These are phyloP conservation scores for Empidonax traillii DNA, from an alignment of 2,113 vertebrate genomes.

Conservation along the genomic window DNA sequence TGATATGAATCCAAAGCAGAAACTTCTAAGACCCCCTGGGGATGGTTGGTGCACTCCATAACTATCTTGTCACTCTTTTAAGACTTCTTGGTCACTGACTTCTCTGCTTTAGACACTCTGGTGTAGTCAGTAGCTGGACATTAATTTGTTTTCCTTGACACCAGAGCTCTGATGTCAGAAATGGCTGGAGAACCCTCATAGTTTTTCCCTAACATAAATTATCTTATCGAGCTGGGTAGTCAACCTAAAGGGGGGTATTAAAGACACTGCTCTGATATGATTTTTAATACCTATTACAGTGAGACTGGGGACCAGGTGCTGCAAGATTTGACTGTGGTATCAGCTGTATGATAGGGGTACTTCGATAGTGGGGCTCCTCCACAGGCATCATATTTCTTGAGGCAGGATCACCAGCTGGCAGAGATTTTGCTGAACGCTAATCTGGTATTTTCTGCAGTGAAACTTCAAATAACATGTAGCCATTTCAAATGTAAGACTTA, in stretches of 20 bases:
- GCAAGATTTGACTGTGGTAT: neutral
- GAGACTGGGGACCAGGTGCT: neutral
- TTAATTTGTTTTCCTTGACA: neutral
- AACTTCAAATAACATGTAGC: neutral
- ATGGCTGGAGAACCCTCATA: neutral
- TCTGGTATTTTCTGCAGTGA: neutral
- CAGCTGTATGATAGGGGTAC: neutral
- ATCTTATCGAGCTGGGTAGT: neutral
- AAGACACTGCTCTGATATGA: neutral
- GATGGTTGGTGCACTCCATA: neutral
- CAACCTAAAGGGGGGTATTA: neutral
- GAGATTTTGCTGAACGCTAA: neutral
- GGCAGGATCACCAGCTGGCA: neutral
- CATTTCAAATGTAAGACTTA: neutral
- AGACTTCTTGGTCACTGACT: neutral
- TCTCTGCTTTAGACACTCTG: neutral
- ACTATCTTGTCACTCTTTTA: neutral
- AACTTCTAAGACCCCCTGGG: neutral
- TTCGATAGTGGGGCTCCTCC: neutral
- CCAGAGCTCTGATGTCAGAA: neutral
- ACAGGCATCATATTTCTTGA: neutral
- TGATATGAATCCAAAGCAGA: neutral
- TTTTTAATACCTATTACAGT: neutral
- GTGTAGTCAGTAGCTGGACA: neutral
- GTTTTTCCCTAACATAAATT: neutral